These are phyloP conservation scores for Pygoscelis antarcticus DNA, from an alignment of 2,113 vertebrate genomes.

Conservation along the genomic window DNA sequence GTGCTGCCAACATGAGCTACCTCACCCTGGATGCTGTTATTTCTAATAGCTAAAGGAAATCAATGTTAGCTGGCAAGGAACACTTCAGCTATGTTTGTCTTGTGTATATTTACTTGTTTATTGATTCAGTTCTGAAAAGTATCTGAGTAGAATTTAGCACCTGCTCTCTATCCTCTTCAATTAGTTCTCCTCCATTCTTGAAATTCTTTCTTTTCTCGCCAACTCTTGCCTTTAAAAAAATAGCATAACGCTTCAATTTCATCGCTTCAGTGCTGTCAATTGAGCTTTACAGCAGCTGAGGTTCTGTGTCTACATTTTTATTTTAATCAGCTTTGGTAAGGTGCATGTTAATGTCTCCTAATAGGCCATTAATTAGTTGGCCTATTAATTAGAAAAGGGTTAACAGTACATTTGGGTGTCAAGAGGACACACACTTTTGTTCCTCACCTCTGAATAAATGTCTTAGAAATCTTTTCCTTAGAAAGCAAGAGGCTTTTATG, in stretches of 20 bases:
- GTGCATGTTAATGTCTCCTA: neutral
- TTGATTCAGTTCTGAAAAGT: neutral
- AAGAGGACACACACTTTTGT: neutral
- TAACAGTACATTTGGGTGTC: neutral
- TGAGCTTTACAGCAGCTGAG: neutral
- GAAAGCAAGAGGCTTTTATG: neutral
- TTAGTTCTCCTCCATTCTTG: neutral
- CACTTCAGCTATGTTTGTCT: neutral
- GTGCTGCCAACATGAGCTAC: neutral
- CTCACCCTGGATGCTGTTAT: neutral
- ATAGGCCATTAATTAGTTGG: neutral
- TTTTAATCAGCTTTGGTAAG: neutral
- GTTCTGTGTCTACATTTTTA: neutral
- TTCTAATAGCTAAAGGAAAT: neutral
- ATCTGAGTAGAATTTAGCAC: neutral
- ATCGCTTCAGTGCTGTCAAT: neutral
- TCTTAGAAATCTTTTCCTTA: neutral
- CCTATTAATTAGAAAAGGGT: neutral
- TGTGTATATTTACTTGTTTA: neutral
- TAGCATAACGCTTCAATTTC: neutral
- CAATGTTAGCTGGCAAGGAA: neutral
- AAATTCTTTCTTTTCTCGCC: neutral
- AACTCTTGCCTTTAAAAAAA: neutral
- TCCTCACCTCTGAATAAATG: neutral
- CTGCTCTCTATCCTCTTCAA: neutral